A percentile compares a stretch with the other conserved stretches of the same genome.
Evolutionary conservation across 2,113 vertebrate genomes (phyloP).

Genomic region (Herpailurus yagouaroundi): DNA sequence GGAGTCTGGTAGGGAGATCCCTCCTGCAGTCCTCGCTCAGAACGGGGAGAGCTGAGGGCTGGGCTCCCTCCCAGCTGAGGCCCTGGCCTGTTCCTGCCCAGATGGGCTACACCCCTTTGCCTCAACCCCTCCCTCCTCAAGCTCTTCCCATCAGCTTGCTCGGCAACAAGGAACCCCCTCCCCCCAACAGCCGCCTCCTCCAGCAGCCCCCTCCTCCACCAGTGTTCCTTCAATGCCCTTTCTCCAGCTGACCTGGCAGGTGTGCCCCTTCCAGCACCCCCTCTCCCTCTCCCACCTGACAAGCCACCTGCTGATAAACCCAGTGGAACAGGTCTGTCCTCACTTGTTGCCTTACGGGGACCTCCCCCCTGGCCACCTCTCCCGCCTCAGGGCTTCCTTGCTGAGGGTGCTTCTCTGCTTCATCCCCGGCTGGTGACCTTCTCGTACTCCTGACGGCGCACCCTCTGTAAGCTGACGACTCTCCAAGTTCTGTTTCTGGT

Average conservation of each 20-base stretch:
- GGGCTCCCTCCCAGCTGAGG: background rate
- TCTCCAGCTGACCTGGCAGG: too few species aligned
- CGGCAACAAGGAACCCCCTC: too few species aligned
- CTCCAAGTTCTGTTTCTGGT: background rate
- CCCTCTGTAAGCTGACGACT: background rate
- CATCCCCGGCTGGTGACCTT: background rate
- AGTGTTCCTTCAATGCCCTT: background rate
- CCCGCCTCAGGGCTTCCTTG: background rate
- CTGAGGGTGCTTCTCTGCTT: background rate
- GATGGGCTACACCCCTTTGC: too few species aligned
- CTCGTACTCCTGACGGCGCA: accelerated
- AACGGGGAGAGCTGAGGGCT: background rate
- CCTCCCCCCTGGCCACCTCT: background rate
- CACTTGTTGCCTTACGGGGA: background rate
- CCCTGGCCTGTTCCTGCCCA: background rate
- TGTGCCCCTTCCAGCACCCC: too few species aligned
- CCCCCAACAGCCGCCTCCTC: too few species aligned
- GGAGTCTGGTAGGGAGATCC: background rate
- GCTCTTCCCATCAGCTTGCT: background rate
- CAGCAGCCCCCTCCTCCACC: background rate
- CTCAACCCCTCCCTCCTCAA: background rate
- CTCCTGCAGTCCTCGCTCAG: too few species aligned
- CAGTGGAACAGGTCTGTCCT: background rate
- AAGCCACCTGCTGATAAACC: background rate
- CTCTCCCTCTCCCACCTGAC: background rate